Base-by-base conservation (phyloP, 2,797 vertebrate genomes). In the Champsocephalus esox region DNA sequence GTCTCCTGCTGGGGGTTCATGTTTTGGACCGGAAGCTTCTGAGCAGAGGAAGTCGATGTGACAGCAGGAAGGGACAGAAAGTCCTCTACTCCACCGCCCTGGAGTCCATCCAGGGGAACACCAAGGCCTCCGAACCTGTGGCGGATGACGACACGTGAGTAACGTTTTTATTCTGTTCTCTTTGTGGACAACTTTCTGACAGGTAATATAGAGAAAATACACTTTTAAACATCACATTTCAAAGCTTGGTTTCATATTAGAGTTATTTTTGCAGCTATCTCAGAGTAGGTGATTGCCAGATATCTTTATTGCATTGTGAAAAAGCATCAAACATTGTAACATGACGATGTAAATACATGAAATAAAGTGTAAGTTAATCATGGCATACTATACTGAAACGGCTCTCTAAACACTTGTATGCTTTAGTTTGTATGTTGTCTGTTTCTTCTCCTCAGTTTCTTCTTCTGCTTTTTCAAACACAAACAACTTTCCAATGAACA, bases 81-180 rank as follows among this genome's bases (percentile, higher is more conserved):
- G 97, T 98, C 71, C 96, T 99, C 7, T 99, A 99, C 89, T 99
- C 98, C 52, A 99, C 98, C 0, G 98, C 98, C 5, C 96, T 97
- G 34, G 98, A 99, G 88, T 99, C 98, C 74, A 99, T 99, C 90
- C 97, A 97, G 84, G 98, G 97, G 12, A 95, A 91, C 5, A 94
- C 95, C 57, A 98, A 96, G 81, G 89, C 94, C 3, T 94, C 93
- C 0, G 96, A 97, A 16, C 94, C 93, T 0, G 73, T 96, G 55
- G 92, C 92, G 2, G 92, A 95, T 10, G 96, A 97, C 17, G 93
- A 97, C 82, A 98, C 96, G 98, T 99, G 86, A 96, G 96, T 12
- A 9, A 17, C 2, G 1, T 4, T 38, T 10, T 19, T 8, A 46
- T 0, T 51, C 3, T n/a, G 11, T 28, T 28, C 28, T 28, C 28